Percentiles rank a stretch among this genome's conserved stretches.
phyloP scores from a whole-genome alignment of 1,140 invertebrate genomes.

The Phortica variegata region DNA sequence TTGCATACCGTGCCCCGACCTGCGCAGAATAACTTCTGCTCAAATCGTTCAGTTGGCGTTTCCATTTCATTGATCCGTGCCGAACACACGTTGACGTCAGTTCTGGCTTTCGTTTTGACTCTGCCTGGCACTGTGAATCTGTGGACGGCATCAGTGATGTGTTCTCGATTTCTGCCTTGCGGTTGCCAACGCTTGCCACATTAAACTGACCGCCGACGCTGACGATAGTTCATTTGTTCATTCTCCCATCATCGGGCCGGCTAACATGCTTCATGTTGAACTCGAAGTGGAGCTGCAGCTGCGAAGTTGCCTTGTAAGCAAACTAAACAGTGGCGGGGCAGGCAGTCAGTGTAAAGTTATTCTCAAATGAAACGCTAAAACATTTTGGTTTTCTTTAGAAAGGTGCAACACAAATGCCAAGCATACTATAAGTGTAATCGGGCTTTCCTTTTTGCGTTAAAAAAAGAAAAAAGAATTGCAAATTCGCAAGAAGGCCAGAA shows the following conservation, averaged over 20 bases:
- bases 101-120: too few relatives aligned
- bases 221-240: too few relatives aligned
- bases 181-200: conserved; percentile 44
- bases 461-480: too few relatives aligned
- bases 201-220: conserved; percentile 50
- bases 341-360: conserved; percentile 1
- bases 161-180: conserved; percentile 53
- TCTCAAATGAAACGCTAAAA: conserved; percentile 34
- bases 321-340: conserved; percentile 27
- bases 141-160: conserved; percentile 40
- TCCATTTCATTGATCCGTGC: conserved; percentile 56
- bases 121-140: neutral
- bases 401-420: conserved; percentile 16
- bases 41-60: conserved; percentile 27
- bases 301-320: conserved; percentile 39
- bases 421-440: too few relatives aligned
- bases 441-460: too few relatives aligned
- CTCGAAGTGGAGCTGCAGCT: conserved; percentile 8
- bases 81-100: conserved; percentile 20
- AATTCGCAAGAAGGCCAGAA: too few relatives aligned
- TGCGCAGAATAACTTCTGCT: conserved; percentile 3
- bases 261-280: too few relatives aligned
- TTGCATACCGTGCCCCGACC: too few relatives aligned
- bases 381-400: conserved; percentile 51
- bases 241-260: conserved; percentile 1